phyloP scores from a whole-genome alignment of 2,888 invertebrate species.

The Erebia palarica region DNA sequence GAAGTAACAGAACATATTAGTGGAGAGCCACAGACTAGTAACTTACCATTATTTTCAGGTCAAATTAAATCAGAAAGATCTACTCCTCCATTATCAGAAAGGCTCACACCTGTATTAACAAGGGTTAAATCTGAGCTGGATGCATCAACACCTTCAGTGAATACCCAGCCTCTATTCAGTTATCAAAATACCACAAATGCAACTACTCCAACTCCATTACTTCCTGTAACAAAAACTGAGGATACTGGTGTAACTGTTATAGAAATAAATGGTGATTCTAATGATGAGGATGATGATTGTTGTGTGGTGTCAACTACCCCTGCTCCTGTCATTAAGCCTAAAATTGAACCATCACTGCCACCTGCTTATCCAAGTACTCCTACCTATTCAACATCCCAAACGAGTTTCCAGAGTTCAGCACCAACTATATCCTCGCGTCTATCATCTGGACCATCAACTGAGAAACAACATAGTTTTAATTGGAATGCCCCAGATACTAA shows the following conservation, averaged over 20 bases:
- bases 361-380: conserved; percentile 56
- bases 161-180: conserved; percentile 45
- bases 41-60: conserved; percentile 60
- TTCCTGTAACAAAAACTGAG: conserved; percentile 68
- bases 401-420: conserved; percentile 41
- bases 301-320: conserved; percentile 76
- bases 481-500: conserved; percentile 78
- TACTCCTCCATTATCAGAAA: conserved; percentile 55
- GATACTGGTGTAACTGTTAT: conserved; percentile 63
- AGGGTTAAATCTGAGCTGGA: conserved; percentile 68
- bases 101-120: conserved; percentile 60
- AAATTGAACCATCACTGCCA: conserved; percentile 60
- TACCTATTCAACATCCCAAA: conserved; percentile 49
- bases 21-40: conserved; percentile 48
- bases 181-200: conserved; percentile 36
- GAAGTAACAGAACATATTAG: conserved; percentile 53
- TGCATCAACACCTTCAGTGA: conserved; percentile 34
- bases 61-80: conserved; percentile 69
- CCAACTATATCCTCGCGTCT: conserved; percentile 49
- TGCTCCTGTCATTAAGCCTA: conserved; percentile 71
- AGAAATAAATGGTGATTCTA: conserved; percentile 77
- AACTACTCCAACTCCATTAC: conserved; percentile 48
- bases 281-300: conserved; percentile 77
- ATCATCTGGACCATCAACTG: conserved; percentile 56
- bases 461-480: conserved; percentile 75